Evolutionary conservation across 2,113 vertebrate genomes (phyloP), one percentile per base, ranked within the genome.

Genomic region (Festucalex cinctus): DNA sequence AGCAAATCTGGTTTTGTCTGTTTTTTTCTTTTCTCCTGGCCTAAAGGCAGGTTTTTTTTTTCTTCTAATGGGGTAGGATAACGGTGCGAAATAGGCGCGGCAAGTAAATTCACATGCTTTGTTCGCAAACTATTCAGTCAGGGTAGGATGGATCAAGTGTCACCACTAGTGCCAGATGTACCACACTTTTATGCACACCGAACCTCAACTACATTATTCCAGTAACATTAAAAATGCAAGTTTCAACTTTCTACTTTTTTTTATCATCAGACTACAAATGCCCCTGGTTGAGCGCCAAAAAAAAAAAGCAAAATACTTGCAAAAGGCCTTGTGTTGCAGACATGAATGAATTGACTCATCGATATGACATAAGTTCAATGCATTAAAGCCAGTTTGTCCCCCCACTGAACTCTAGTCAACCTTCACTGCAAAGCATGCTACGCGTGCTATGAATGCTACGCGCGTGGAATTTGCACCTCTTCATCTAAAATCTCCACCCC

Each of bases 1-100:
- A 85, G 82, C 62, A 85, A 87, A 85, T 81, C 73, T 79, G 84
- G 83, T 84, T 77, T 64, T 32, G 74, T 78, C 77, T 83, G 70
- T 79, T 81, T 57, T n/a, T 32, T 81, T 66, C 75, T 68, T 58
- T 76, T 53, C 63, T 76, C 64, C 44, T 83, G 69, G 80, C 90
- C 85, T 49, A 0, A 74, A 79, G 91, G 85, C 83, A 85, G 84
- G 68, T 85, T 71, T 79, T 82, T 84, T 77, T 70, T 83, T 71
- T 79, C 83, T 84, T 76, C 72, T 86, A 69, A 71, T 67, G 83
- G 72, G 72, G 69, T 56, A 80, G 74, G 54, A 44, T 68, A 78
- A 75, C 79, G 85, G 77, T 75, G 81, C 82, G 54, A 67, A 53
- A 74, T 60, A 79, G 90, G 88, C 83, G 90, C 80, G 90, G 80